Evolutionary conservation across 2,888 invertebrate species (phyloP).

Genomic region (Miltochrista miniata): DNA sequence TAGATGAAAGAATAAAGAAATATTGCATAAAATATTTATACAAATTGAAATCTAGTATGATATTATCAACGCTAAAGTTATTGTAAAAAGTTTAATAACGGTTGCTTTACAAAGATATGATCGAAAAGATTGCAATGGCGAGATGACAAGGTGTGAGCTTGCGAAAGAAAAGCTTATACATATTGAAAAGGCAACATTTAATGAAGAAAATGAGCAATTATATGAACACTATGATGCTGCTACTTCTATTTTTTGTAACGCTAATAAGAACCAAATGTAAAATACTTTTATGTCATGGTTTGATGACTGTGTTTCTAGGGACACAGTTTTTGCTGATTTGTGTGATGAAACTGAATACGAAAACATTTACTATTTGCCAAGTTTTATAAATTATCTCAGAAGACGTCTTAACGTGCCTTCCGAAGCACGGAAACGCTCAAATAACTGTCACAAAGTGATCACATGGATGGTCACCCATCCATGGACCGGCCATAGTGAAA

Average conservation of each 20-base stretch:
- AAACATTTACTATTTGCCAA: slow-evolving; percentile 7
- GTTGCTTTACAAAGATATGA: slow-evolving; percentile 2
- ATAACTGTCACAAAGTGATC: no score
- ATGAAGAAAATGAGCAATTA: not conserved
- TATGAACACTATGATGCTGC: not conserved
- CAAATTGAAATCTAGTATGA: slow-evolving; percentile 1
- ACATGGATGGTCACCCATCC: no score
- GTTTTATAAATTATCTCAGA: slow-evolving; percentile 1
- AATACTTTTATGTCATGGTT: slow-evolving; percentile 7
- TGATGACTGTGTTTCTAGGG: slow-evolving; percentile 5
- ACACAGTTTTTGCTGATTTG: slow-evolving; percentile 6
- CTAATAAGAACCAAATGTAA: slow-evolving; percentile 3
- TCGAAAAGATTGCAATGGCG: not conserved
- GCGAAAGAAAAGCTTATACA: not conserved
- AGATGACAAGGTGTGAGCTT: slow-evolving; percentile 1
- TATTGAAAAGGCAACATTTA: not conserved
- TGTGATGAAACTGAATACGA: slow-evolving; percentile 8
- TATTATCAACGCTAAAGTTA: slow-evolving; percentile 2
- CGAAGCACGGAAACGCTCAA: no score
- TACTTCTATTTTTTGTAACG: slow-evolving; percentile 1
- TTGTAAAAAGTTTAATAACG: slow-evolving; percentile 3
- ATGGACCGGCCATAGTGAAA: no score
- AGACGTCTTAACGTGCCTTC: no score
- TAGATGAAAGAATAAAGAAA: not conserved
- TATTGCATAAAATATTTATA: slow-evolving; percentile 1